Evolutionary conservation across 2,888 invertebrate species (phyloP), one percentile per base, ranked within the genome.

Genomic region (Caenorhabditis sp.): DNA sequence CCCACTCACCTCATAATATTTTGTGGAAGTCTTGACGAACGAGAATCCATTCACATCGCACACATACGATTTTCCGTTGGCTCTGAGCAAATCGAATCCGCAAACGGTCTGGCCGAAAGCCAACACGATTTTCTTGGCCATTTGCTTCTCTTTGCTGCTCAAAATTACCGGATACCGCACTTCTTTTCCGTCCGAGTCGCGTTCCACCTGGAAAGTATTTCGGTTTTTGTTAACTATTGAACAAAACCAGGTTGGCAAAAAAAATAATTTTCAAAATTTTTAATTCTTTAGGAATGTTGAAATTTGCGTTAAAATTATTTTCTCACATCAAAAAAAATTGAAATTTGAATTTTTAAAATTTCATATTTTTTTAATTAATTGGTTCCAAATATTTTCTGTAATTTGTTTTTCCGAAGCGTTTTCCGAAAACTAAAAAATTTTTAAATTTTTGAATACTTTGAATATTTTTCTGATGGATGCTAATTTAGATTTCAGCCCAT

Each of bases 1-100:
- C n/a, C n/a, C n/a, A n/a, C 51, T 32, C 20, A 87, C 87, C 78
- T 99, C 99, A 92, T 99, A 99, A 93, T 99, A 99, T 92, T 99
- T 99, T 92, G 96, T 96, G 0, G 98, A 98, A 92, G 98, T 99
- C 93, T 99, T 99, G 28, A 99, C 99, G 93, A 99, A 99, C 92
- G 98, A 98, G 93, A 99, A 99, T 0, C 99, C 99, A 93, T 99
- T 99, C 2, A 99, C 99, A 94, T 99, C 99, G 93, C 99, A 99
- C 0, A 99, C 99, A 92, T 96, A 99, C 0, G 98, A 98, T 93
- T 97, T 96, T 61, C 99, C 99, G 93, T 97, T 98, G 22, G 99
- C 98, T 92, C 98, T 88, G 67, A 99, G 94, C 83, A 99, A 94
- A 94, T 99, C 99, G 92, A 99, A 99, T 20, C 99, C 99, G 92